Evolutionary conservation across 2,888 invertebrate genomes (phyloP), one percentile per base, ranked within the genome.

Genomic region (Omphaloscelis lunosa): DNA sequence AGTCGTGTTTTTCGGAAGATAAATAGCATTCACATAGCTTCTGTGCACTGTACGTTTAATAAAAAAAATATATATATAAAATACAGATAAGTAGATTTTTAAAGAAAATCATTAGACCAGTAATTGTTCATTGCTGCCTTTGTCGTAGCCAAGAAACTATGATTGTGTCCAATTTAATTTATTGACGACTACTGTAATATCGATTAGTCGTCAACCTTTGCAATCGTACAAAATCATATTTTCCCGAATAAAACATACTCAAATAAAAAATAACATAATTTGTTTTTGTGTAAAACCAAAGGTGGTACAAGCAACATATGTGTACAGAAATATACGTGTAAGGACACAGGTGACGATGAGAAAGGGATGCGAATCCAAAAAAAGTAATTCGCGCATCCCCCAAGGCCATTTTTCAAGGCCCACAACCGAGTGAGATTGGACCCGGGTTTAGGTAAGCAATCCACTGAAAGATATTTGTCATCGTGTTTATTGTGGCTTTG

Each of bases 361-460:
- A 79, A 89, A 88, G 88, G 89, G 89, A 89, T 89, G 77, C 66
- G 89, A 79, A 82, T 88, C 89, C 85, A 89, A 87, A 89, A 87
- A 88, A 88, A 86, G 89, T 88, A 86, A 89, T 88, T 88, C 87
- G 79, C 80, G 74, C 80, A 83, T 81, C 88, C 87, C 88, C 88
- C 76, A 80, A 83, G 88, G 88, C 88, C 85, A 89, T 88, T 89
- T 89, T 86, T 89, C 88, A 86, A 81, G 88, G 83, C 79, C 86
- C 76, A 76, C 82, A 83, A 83, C 74, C 85, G 77, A 82, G 82
- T 75, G 86, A 85, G 87, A 88, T 88, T 88, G 86, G 86, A 84
- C 84, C 80, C 84, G 41, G 23, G 80, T 29, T 86, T 79, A 79
- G 59, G 86, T 8, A 17, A 45, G 8, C 27, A 20, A 48, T 72